Conservation (phyloP, 2,797 vertebrate genomes). For the Clarias platycephalus region DNA sequence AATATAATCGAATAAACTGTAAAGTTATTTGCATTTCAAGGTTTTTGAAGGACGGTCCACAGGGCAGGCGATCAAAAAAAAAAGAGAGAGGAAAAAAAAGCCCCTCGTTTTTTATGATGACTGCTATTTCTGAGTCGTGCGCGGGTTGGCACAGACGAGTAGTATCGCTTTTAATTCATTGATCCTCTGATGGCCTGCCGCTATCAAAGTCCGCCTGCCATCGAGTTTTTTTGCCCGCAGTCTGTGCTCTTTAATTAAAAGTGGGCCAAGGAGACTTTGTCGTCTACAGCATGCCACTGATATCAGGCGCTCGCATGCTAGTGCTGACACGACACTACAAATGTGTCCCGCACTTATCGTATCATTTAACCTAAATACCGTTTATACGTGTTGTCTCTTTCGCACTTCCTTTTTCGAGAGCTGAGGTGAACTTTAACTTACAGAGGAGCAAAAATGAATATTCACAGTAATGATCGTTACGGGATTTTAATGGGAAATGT, state of each 20-base stretch:
- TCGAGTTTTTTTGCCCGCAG: slow-evolving; percentile 1
- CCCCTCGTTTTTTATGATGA: background rate
- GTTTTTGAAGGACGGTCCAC: slow-evolving; percentile 13
- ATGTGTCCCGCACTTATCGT: background rate
- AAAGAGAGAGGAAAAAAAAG: background rate
- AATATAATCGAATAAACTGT: slow-evolving; percentile 11
- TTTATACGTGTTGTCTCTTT: background rate
- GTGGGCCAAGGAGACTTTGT: slow-evolving; percentile 9
- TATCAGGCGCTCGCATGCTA: background rate
- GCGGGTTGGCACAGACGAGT: background rate
- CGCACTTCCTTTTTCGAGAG: background rate
- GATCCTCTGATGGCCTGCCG: background rate
- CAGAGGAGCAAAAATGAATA: background rate
- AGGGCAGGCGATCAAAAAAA: background rate
- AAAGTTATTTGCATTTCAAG: slow-evolving; percentile 1
- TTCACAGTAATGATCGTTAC: background rate
- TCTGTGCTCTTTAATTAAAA: slow-evolving; percentile 29
- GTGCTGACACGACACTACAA: background rate
- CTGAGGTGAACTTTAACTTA: background rate
- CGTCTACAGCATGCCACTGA: background rate
- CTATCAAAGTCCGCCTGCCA: background rate
- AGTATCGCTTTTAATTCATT: slow-evolving; percentile 19
- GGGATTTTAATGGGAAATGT: background rate
- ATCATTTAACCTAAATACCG: background rate
- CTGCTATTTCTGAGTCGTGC: background rate